Percentiles rank a stretch among this genome's conserved stretches.
phyloP scores from a whole-genome alignment of 2,113 vertebrate genomes.

The Pyrgilauda ruficollis region DNA sequence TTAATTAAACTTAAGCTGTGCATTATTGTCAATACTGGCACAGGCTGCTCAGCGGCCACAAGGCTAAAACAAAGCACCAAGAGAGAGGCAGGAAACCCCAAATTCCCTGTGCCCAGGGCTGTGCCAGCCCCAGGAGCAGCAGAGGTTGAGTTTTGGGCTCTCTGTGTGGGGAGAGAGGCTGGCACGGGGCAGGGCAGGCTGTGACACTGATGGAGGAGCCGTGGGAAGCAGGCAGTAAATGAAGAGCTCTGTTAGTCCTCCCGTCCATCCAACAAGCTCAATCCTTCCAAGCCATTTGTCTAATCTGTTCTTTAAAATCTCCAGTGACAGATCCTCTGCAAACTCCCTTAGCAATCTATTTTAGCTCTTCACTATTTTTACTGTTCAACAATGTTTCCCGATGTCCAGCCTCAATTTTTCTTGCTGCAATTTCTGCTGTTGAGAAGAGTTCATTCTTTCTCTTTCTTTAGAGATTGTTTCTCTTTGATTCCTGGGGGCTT shows the following conservation, averaged over 20 bases:
- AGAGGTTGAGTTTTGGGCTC: neutral
- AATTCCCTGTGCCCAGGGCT: neutral
- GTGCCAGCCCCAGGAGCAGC: neutral
- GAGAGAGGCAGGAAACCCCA: neutral
- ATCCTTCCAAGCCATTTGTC: slow-evolving; percentile 52
- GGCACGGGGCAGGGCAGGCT: neutral
- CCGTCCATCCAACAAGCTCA: neutral
- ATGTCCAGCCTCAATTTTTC: slow-evolving; percentile 53
- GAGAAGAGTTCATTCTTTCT: slow-evolving; percentile 19
- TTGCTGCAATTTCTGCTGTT: slow-evolving; percentile 18
- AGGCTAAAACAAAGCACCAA: too few species aligned
- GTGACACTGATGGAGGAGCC: neutral
- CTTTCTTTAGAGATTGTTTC: slow-evolving; percentile 11
- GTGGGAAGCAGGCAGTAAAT: neutral
- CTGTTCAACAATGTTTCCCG: slow-evolving; percentile 11
- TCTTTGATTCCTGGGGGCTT: slow-evolving; percentile 39
- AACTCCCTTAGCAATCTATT: slow-evolving; percentile 48
- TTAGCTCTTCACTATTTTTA: slow-evolving; percentile 46
- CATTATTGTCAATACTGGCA: neutral
- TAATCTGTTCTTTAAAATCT: slow-evolving; percentile 5
- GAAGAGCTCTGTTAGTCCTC: slow-evolving; percentile 9
- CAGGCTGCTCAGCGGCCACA: fast-evolving
- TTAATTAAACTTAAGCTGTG: neutral
- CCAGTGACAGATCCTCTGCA: slow-evolving; percentile 47
- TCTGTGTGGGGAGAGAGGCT: fast-evolving